Base-by-base conservation (phyloP, 2,888 invertebrate genomes). In the Caenorhabditis macrosperma region DNA sequence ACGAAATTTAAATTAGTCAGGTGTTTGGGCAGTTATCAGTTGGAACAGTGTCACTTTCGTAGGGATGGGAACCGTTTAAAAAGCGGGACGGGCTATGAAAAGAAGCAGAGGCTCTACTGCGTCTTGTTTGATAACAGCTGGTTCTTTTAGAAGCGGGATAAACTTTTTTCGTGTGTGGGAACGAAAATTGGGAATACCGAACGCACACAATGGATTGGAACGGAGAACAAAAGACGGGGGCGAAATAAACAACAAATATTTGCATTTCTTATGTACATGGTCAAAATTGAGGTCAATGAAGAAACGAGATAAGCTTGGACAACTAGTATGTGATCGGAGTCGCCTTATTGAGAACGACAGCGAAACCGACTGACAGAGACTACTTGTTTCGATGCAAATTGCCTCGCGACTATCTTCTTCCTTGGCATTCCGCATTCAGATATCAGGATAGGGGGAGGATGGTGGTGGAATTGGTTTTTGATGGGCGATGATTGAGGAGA, bases 221-320 rank as follows among this genome's bases (percentile, higher is more conserved):
- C 24, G 26, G 50, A 48, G 57, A 64, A 64, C 72, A 72, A 72
- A 55, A 44, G 46, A 22, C 28, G 28, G 44, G 44, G 30, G 46
- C 48, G 74, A 57, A 64, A 74, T 64, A 74, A 74, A 74, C 64
- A 74, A 74, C 74, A 74, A 74, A 74, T 74, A 74, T 74, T 74
- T 74, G 74, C 64, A 74, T 74, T 74, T 74, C 64, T 64, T 59
- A 64, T 74, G 74, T 64, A 74, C 64, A 74, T 63, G 76, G 44
- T 38, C 76, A 69, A 63, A 77, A 77, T 77, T 60, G 69, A 63
- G 77, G 68, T 68, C 68, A 77, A 59, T 76, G 54, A 76, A 69
- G 69, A 68, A 69, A 57, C 59, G 69, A 69, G 77, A 77, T 77
- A 71, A 77, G 77, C 77, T 52, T 59, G 35, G 57, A 35, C 61